Conservation (phyloP, 2,113 vertebrate species). For the Pseudolaguvia tuberculata region DNA sequence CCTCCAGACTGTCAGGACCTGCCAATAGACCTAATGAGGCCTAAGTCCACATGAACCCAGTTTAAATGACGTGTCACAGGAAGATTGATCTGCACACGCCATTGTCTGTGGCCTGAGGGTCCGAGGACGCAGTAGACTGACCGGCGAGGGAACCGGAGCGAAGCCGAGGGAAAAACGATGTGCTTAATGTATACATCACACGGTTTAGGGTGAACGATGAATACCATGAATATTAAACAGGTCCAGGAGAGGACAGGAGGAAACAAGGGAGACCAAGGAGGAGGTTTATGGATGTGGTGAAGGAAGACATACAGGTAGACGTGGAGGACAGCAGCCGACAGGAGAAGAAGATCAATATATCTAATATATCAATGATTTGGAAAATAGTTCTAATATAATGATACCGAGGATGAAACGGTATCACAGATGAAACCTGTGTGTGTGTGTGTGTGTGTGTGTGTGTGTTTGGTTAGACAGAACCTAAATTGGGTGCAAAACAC, state of each 20-base stretch:
- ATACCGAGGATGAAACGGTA: too few relatives aligned
- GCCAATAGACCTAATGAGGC: conserved; percentile 82
- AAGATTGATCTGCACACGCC: conserved; percentile 86
- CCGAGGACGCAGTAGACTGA: conserved; percentile 48
- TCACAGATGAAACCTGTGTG: too few relatives aligned
- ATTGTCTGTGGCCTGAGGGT: conserved; percentile 60
- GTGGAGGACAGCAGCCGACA: too few relatives aligned
- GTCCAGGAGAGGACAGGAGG: too few relatives aligned
- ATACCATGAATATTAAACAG: conserved; percentile 28
- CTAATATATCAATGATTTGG: too few relatives aligned
- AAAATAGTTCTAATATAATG: too few relatives aligned
- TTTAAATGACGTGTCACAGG: conserved; percentile 91
- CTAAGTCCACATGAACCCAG: conserved; percentile 94
- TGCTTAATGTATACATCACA: conserved; percentile 34
- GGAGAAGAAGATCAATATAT: too few relatives aligned
- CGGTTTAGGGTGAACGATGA: conserved; percentile 6
- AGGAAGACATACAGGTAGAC: too few relatives aligned
- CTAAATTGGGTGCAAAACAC: conserved; percentile 68
- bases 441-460: background rate
- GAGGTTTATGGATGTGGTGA: too few relatives aligned
- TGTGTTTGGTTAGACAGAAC: too few relatives aligned
- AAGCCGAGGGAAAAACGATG: conserved; percentile 9
- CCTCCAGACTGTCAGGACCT: conserved; percentile 69
- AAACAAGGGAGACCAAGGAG: too few relatives aligned
- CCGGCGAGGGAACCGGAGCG: background rate